These are phyloP conservation scores for Urocolius indicus DNA, from an alignment of 2,113 vertebrate genomes.

Conservation along the genomic window DNA sequence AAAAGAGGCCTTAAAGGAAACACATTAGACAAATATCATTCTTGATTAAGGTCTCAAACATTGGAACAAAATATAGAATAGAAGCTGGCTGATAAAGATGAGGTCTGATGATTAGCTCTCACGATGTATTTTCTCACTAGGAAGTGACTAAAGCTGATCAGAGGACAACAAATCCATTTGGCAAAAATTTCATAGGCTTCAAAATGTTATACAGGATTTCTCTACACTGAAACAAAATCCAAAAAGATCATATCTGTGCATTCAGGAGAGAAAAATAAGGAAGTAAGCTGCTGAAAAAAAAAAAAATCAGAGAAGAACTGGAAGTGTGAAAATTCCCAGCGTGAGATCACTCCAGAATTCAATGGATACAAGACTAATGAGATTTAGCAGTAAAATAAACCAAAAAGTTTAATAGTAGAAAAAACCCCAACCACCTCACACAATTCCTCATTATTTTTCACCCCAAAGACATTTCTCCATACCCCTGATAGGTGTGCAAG, in stretches of 20 bases:
- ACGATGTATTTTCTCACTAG: neutral
- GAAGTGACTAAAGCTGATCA: neutral
- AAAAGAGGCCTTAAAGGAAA: conserved; percentile 25
- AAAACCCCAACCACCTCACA: neutral
- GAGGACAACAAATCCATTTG: neutral
- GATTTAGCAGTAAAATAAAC: neutral
- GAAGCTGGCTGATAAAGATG: neutral
- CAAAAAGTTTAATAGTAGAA: neutral
- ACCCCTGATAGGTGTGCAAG: no score
- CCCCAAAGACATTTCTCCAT: neutral
- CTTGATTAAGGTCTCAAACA: neutral
- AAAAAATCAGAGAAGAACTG: neutral
- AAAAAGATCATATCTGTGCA: neutral
- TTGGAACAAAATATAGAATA: neutral
- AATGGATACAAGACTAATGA: neutral
- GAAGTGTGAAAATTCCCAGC: neutral
- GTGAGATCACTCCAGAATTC: neutral
- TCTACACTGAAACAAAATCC: neutral
- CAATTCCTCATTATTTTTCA: neutral
- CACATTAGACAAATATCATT: neutral
- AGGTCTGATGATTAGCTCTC: conserved; percentile 32
- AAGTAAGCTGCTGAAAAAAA: no score
- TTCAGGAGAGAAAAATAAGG: neutral
- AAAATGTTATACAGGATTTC: neutral
- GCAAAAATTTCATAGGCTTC: neutral